These are phyloP conservation scores for Pyrocephalus nanus DNA, from an alignment of 2,797 vertebrate genomes.

Conservation along the genomic window DNA sequence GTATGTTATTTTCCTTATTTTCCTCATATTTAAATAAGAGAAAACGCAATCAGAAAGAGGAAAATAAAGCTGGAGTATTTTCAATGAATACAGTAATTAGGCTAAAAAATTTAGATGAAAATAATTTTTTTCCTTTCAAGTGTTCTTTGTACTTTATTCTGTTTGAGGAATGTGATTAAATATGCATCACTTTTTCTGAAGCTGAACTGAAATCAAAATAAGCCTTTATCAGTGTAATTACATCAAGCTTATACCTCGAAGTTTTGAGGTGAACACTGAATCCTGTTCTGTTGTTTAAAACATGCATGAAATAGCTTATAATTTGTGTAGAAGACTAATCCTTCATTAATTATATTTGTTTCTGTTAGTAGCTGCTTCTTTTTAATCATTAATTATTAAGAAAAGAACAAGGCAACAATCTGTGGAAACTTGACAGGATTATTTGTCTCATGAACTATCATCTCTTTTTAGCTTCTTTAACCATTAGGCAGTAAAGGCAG, in stretches of 20 bases:
- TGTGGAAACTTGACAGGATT: not conserved
- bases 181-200: conserved; percentile 55
- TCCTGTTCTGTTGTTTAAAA: not conserved
- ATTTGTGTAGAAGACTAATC: conserved; percentile 16
- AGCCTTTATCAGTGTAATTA: conserved; percentile 84
- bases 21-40: not conserved
- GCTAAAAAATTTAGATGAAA: conserved; percentile 43
- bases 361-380: conserved; percentile 4
- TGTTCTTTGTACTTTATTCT: conserved; percentile 49
- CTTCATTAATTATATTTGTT: conserved; percentile 34
- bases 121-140: conserved; percentile 64
- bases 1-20: not conserved
- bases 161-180: conserved; percentile 68
- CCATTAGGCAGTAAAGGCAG: not conserved
- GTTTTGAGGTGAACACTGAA: conserved; percentile 50
- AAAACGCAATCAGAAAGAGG: not conserved
- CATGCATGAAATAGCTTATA: not conserved
- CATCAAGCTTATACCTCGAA: conserved; percentile 63
- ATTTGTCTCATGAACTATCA: not conserved
- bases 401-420: not conserved
- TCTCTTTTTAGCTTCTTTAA: not conserved
- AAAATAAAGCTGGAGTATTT: conserved; percentile 7
- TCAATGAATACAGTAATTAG: conserved; percentile 51
- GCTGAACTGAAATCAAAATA: conserved; percentile 69
- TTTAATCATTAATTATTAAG: conserved; percentile 8